These are phyloP conservation scores for Brachionus koreanus DNA, from an alignment of 1,140 invertebrate genomes.

Conservation along the genomic window DNA sequence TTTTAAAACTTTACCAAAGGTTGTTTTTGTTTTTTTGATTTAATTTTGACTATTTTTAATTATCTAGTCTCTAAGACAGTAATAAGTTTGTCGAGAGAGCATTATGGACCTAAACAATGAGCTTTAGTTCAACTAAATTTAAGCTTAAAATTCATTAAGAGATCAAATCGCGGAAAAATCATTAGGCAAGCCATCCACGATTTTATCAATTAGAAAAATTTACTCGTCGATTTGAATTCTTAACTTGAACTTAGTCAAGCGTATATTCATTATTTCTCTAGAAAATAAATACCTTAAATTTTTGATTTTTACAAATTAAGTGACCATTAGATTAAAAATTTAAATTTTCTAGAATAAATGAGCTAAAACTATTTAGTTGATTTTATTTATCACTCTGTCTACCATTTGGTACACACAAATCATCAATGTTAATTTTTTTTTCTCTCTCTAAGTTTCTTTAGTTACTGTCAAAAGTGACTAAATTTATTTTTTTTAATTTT, in stretches of 20 bases:
- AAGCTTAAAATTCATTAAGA: not conserved
- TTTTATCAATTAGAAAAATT: not conserved
- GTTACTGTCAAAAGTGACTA: not conserved
- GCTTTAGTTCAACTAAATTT: not conserved
- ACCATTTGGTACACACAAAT: not conserved
- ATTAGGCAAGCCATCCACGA: not conserved
- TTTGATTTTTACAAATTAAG: slow-evolving; percentile 5
- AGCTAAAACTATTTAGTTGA: not conserved
- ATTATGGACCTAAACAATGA: not conserved
- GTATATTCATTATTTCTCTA: not conserved
- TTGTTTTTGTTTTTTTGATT: not conserved
- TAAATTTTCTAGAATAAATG: not conserved
- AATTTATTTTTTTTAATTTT: not conserved
- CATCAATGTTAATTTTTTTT: not conserved
- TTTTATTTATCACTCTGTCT: not conserved
- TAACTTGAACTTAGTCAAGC: not conserved
- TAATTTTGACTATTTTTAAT: not conserved
- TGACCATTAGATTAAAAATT: not conserved
- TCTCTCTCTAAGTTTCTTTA: too few relatives aligned
- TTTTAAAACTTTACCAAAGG: not conserved
- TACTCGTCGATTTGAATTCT: not conserved
- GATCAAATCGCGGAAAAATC: not conserved
- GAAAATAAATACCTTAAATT: not conserved
- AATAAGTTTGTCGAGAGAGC: not conserved
- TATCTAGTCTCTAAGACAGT: not conserved